phyloP scores from a whole-genome alignment of 2,888 invertebrate genomes.

The Ectropis crepuscularia region DNA sequence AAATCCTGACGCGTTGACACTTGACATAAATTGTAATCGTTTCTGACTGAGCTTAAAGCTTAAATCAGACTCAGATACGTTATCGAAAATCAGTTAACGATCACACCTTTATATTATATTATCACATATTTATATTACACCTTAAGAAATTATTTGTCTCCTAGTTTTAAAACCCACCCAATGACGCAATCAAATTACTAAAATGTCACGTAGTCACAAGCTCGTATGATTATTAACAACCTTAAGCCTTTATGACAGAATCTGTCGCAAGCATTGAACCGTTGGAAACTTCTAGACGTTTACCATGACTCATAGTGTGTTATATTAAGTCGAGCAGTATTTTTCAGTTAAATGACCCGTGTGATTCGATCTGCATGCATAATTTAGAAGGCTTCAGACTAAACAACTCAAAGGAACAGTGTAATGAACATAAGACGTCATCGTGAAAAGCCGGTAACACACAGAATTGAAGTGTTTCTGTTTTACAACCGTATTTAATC shows the following conservation, averaged over 20 bases:
- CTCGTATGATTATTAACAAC: neutral
- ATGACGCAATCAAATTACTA: no score
- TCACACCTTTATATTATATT: no score
- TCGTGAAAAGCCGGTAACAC: neutral
- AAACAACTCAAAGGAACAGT: neutral
- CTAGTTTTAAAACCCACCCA: no score
- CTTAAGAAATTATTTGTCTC: no score
- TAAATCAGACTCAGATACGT: no score
- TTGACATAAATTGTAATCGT: no score
- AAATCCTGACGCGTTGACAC: no score
- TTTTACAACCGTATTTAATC: neutral
- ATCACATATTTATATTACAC: no score
- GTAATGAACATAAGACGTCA: neutral
- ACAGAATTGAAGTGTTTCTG: neutral
- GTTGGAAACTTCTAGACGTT: neutral
- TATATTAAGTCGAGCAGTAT: conserved; percentile 1
- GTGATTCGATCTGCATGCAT: conserved; percentile 6
- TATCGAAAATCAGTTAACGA: no score
- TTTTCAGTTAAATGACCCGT: neutral
- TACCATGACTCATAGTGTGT: neutral
- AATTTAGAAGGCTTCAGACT: conserved; percentile 1
- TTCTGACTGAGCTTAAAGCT: no score
- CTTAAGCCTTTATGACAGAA: neutral
- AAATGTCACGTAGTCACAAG: neutral
- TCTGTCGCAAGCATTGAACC: neutral